These are phyloP conservation scores for Chiridota heheva DNA, from an alignment of 35 echinoderm and acorn worm species.

Conservation along the genomic window DNA sequence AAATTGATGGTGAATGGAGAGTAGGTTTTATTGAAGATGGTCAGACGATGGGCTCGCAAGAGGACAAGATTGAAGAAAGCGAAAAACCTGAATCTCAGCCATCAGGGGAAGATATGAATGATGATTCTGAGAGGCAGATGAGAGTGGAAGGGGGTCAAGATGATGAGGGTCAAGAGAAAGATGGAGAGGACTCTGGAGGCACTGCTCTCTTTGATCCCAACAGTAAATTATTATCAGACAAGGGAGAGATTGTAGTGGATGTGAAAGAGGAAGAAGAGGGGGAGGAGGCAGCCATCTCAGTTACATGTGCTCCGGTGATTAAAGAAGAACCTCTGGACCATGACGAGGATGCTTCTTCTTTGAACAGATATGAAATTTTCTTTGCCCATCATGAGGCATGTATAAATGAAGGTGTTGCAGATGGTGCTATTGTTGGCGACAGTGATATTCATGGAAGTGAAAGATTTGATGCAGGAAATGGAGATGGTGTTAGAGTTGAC, in stretches of 20 bases:
- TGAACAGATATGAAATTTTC: too few relatives aligned
- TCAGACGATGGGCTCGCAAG: not conserved
- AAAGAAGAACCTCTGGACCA: not conserved
- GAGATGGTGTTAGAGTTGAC: too few relatives aligned
- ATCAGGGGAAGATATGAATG: not conserved
- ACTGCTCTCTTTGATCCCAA: not conserved
- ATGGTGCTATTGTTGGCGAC: too few relatives aligned
- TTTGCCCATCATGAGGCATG: too few relatives aligned
- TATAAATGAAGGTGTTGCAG: too few relatives aligned
- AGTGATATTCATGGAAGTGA: too few relatives aligned
- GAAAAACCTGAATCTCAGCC: not conserved
- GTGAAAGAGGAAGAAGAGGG: slow-evolving; percentile 2
- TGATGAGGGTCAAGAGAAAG: not conserved
- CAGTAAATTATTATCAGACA: not conserved
- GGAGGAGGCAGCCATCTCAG: not conserved
- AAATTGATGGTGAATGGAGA: not conserved
- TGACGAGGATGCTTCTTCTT: not conserved
- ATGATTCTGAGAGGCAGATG: too few relatives aligned
- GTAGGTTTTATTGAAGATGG: not conserved
- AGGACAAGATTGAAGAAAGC: not conserved
- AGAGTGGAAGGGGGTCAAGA: not conserved
- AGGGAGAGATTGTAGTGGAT: not conserved
- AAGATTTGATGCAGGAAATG: too few relatives aligned
- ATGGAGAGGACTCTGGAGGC: not conserved
- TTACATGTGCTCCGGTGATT: not conserved